Base-by-base conservation (phyloP, 2,113 vertebrate genomes). In the Balaeniceps rex region DNA sequence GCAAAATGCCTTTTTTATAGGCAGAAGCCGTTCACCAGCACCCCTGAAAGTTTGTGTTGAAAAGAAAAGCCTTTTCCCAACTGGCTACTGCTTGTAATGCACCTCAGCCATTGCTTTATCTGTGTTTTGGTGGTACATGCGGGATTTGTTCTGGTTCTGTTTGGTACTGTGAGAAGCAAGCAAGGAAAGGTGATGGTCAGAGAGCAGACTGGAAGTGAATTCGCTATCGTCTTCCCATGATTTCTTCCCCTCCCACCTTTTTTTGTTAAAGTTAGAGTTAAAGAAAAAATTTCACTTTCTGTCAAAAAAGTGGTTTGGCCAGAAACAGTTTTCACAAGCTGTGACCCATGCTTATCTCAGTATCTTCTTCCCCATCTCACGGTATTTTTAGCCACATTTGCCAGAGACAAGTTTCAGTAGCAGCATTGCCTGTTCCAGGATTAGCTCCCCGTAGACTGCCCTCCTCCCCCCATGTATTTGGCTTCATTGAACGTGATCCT, bases 181-280 rank as follows among this genome's bases (percentile, higher is more conserved):
- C 1, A 4, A 80, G 13, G 19, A 69, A 5, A n/a, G 22, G 4
- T 2, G 0, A 44, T 34, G 4, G 6, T 13, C 4, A 0, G 24
- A 82, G 9, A 57, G 19, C 19, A 76, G n/a, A 28, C 14, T 89
- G 29, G 44, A 75, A 72, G 22, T 16, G 34, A 70, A 81, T 57
- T 81, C 6, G 0, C 25, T 63, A 14, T 51, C 65, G 55, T 86
- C 18, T 88, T 64, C 52, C 19, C 5, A 1, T 64, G 12, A 26
- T 38, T 86, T 49, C 9, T 84, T 66, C 21, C 11, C 26, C 4
- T 78, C 25, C 7, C 6, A 34, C 19, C 18, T 51, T 17, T n/a
- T 52, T 71, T 42, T n/a, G n/a, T n/a, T n/a, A n/a, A n/a, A n/a
- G n/a, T n/a, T n/a, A n/a, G n/a, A n/a, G n/a, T n/a, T n/a, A n/a